These are phyloP conservation scores for Drosophila nebulosa DNA, from an alignment of 1,140 invertebrate species.

Conservation along the genomic window DNA sequence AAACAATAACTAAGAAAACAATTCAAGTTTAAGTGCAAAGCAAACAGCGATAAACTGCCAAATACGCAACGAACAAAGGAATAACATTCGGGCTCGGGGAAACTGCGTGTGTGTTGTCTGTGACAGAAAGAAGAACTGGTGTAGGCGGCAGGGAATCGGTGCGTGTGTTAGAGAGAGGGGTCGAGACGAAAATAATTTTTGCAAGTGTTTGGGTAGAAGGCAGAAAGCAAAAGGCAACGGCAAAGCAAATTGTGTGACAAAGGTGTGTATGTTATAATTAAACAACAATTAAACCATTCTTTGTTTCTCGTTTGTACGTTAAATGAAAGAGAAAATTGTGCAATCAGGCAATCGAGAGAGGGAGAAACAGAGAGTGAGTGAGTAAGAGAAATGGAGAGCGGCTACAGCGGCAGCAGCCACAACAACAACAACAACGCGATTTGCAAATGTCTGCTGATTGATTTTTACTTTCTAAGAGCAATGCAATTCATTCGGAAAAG, in stretches of 20 bases:
- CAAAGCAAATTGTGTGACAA: constrained; percentile 53
- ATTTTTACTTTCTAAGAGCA: constrained; percentile 51
- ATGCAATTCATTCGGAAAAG: constrained; percentile 35
- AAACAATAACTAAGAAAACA: not conserved
- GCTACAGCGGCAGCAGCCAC: constrained; percentile 8
- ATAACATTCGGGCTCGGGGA: not conserved
- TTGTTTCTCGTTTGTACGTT: constrained; percentile 7
- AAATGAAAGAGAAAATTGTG: constrained; percentile 46
- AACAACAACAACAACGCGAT: constrained; percentile 44
- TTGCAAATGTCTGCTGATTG: constrained; percentile 76
- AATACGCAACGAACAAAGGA: not conserved
- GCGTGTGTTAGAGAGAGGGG: constrained; percentile 40
- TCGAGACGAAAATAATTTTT: constrained; percentile 58
- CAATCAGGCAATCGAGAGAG: constrained; percentile 33
- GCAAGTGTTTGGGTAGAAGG: constrained; percentile 67
- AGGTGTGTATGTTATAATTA: constrained; percentile 51
- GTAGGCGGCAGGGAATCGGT: constrained; percentile 32
- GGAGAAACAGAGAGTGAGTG: not conserved
- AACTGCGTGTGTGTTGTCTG: not conserved
- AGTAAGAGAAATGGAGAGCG: constrained; percentile 15
- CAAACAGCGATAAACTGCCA: not conserved
- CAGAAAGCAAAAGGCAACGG: constrained; percentile 29
- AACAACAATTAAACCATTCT: constrained; percentile 22
- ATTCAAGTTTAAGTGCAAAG: not conserved
- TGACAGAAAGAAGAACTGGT: not conserved